A percentile compares a stretch with the other conserved stretches of the same genome.
These are phyloP conservation scores for Halictus rubicundus DNA, from an alignment of 1,140 invertebrate species.

Conservation along the genomic window DNA sequence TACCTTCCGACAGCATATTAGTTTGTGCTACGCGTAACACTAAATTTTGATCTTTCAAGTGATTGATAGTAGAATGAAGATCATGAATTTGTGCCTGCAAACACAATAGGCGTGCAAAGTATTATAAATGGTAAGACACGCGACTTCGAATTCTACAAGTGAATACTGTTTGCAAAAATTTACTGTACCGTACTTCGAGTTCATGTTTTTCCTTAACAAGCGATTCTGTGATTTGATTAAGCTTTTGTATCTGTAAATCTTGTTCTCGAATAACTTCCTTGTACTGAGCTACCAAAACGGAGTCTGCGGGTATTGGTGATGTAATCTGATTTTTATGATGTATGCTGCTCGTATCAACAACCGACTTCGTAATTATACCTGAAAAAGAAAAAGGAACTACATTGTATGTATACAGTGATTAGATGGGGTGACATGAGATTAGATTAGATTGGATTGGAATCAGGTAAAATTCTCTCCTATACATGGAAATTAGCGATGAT, in stretches of 20 bases:
- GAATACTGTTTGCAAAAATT: not conserved
- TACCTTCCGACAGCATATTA: conserved; percentile 57
- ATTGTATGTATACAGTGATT: not conserved
- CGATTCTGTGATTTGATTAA: conserved; percentile 82
- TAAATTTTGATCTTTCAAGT: conserved; percentile 93
- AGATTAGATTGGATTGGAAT: not conserved
- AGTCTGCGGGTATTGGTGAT: conserved; percentile 79
- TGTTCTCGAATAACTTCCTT: conserved; percentile 95
- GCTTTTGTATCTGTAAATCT: conserved; percentile 86
- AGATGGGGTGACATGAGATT: no score
- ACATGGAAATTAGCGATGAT: conserved; percentile 15
- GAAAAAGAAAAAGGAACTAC: not conserved
- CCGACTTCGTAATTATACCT: conserved; percentile 81
- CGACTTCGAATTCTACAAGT: not conserved
- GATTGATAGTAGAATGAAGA: conserved; percentile 85
- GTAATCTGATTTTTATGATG: conserved; percentile 71
- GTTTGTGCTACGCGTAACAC: conserved; percentile 87
- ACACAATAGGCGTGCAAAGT: not conserved
- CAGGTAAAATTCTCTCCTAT: not conserved
- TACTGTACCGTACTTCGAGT: conserved; percentile 77
- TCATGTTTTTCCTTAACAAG: conserved; percentile 81
- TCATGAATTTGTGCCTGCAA: conserved; percentile 86
- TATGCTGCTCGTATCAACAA: conserved; percentile 74
- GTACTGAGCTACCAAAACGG: conserved; percentile 87
- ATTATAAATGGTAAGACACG: not conserved